Evolutionary conservation across 2,113 vertebrate species (phyloP).

Genomic region (Pelusios castaneus): DNA sequence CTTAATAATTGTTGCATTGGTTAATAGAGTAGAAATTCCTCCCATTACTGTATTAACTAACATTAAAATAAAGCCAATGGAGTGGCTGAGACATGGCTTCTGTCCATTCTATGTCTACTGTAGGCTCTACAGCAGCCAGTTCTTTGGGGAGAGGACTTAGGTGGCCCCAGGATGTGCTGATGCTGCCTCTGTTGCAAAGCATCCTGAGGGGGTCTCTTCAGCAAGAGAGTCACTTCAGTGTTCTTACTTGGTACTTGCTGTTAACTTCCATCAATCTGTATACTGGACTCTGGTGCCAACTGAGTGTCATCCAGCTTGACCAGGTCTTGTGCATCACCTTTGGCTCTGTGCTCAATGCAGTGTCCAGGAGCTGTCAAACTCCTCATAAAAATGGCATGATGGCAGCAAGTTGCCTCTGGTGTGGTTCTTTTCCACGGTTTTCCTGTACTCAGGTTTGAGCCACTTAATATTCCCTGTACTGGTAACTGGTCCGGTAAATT

Average conservation of each 20-base stretch:
- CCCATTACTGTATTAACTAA: no score
- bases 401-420: no score
- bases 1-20: no score
- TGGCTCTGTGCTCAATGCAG: not conserved
- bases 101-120: no score
- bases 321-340: not conserved
- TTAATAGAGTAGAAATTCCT: no score
- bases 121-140: no score
- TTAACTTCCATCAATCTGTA: not conserved
- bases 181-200: not conserved
- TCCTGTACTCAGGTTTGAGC: not conserved
- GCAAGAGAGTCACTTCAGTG: not conserved
- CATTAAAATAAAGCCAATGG: no score
- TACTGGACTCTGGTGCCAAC: not conserved
- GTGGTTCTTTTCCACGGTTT: no score
- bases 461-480: not conserved
- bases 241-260: not conserved
- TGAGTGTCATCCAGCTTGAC: not conserved
- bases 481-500: not conserved
- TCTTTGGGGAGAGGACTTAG: no score
- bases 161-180: not conserved
- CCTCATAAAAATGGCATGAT: no score
- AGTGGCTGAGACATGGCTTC: no score
- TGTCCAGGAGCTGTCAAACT: no score
- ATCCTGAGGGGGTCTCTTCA: not conserved